Evolutionary conservation across 2,113 vertebrate species (phyloP).

Genomic region (Cyphomyrus discorhynchus): DNA sequence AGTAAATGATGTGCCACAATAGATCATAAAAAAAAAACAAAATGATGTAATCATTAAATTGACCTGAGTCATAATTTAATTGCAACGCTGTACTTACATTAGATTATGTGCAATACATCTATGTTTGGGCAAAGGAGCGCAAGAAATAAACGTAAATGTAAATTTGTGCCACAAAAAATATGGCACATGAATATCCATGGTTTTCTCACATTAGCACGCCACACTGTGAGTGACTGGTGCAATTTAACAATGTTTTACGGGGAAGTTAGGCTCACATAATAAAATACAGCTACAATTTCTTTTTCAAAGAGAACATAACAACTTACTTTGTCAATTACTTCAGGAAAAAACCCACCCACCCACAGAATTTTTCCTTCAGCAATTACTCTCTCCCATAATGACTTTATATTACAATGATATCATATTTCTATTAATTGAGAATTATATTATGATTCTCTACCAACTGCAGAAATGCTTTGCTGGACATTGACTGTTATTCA

Average conservation of each 20-base stretch:
- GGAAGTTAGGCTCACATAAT: background rate
- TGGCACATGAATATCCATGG: background rate
- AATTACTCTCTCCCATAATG: background rate
- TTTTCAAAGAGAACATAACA: background rate
- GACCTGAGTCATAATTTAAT: constrained; percentile 61
- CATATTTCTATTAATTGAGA: background rate
- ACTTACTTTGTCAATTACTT: background rate
- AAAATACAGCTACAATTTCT: background rate
- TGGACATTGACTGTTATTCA: background rate
- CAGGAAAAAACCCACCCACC: background rate
- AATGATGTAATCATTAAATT: constrained; percentile 61
- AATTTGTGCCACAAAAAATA: background rate
- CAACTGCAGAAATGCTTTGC: background rate
- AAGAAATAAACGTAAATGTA: background rate
- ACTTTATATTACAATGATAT: background rate
- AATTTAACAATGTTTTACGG: background rate
- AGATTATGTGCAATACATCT: background rate
- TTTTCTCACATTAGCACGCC: background rate
- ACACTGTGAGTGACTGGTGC: background rate
- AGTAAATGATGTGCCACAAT: constrained; percentile 29
- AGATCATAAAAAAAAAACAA: background rate
- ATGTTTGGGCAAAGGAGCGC: background rate
- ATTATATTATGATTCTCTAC: background rate
- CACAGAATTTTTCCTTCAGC: background rate
- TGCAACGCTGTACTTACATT: background rate